Evolutionary conservation across 2,113 vertebrate species (phyloP), one percentile per base, ranked within the genome.

Genomic region (Stictonetta naevosa): DNA sequence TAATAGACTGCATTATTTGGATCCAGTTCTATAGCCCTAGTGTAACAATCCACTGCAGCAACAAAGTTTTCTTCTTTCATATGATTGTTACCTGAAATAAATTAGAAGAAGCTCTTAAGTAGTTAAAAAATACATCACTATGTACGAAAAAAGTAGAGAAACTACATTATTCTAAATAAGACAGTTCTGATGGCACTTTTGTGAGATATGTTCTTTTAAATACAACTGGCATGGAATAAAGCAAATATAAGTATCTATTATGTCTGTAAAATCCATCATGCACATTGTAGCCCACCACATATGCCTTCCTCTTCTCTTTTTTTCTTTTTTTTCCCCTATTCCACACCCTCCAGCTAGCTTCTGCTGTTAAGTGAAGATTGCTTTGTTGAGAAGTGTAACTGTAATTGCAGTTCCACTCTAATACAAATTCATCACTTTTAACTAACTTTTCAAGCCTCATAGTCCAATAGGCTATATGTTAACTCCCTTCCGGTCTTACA

Each of bases 41-140:
- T 99, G 85, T 99, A 99, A 95, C 99, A 99, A 74, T 99, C 99
- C 96, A 99, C 97, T 22, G 99, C 99, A 73, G 98, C 98, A 92
- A 97, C 96, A 66, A 99, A 99, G 96, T 99, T 99, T 98, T 99
- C 99, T 94, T 99, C 99, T 96, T 99, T 99, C 99, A 99, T 99
- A 94, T 99, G 99, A 94, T 99, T 99, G 96, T 99, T 99, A 71
- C 99, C 99, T 99, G 77, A 92, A 98, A 97, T 74, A 59, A 73
- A 97, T 36, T 66, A 69, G 34, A 80, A 91, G 83, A 77, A 88
- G 4, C 33, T 83, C 23, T 72, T 92, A 64, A 83, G 29, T 36
- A 36, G 12, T 91, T 55, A 77, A 62, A 91, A 90, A 63, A 84
- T 31, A 87, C 7, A 83, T 13, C 33, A 25, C 13, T 63, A 67